These are phyloP conservation scores for Pelvicachromis taeniatus DNA, from an alignment of 2,113 vertebrate species.

Conservation along the genomic window DNA sequence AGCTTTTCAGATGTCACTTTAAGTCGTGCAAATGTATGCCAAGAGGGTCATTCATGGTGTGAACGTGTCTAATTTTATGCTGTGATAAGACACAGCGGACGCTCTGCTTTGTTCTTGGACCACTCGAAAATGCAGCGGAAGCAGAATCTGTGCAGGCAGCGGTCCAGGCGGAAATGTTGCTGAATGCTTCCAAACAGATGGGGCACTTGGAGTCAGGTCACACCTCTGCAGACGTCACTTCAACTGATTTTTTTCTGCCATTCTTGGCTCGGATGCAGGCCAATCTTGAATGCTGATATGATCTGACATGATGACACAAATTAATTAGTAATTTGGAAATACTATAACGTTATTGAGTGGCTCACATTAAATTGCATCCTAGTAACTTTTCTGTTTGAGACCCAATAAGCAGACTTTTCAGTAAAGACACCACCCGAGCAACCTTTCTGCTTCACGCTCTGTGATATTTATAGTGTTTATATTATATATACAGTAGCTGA, in stretches of 20 bases:
- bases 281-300: conserved; percentile 76
- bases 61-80: conserved; percentile 78
- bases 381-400: not conserved
- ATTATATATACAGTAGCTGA: not conserved
- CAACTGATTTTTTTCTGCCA: conserved; percentile 52
- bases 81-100: conserved; percentile 92
- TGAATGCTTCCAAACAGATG: conserved; percentile 92
- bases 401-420: no score
- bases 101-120: conserved; percentile 98
- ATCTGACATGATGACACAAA: conserved; percentile 58
- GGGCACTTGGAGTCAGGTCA: conserved; percentile 96
- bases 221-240: conserved; percentile 71
- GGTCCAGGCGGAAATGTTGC: conserved; percentile 88
- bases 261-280: conserved; percentile 64
- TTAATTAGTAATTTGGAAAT: not conserved
- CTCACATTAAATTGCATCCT: not conserved
- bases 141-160: conserved; percentile 91
- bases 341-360: not conserved
- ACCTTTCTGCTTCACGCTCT: no score
- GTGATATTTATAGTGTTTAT: no score
- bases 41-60: not conserved
- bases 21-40: not conserved
- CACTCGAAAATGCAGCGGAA: conserved; percentile 93
- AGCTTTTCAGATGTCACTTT: not conserved
- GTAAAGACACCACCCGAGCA: no score